These are phyloP conservation scores for Isurus oxyrinchus DNA, from an alignment of 2,113 vertebrate species.

Conservation along the genomic window DNA sequence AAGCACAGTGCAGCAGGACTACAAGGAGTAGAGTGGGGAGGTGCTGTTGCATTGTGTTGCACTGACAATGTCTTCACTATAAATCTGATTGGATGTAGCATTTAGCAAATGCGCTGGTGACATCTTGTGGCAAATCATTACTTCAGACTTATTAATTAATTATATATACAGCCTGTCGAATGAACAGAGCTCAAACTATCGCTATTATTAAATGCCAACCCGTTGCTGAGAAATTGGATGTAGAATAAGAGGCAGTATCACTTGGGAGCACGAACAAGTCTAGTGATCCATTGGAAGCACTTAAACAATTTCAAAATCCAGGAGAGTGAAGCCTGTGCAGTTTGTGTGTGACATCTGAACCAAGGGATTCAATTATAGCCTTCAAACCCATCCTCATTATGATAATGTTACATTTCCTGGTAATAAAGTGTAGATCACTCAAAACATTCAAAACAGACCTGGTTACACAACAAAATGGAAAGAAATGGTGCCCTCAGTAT, in stretches of 20 bases:
- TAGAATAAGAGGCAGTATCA: background rate
- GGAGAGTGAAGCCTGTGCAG: background rate
- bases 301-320: background rate
- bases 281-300: background rate
- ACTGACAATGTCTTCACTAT: background rate
- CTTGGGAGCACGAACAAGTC: background rate
- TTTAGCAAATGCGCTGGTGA: background rate
- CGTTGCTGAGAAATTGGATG: background rate
- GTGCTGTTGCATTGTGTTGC: background rate
- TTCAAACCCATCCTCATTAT: background rate
- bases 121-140: slow-evolving; percentile 29
- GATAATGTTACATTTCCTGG: background rate
- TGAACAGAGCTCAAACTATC: background rate
- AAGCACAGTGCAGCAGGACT: background rate
- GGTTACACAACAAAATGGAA: background rate
- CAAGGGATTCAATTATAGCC: background rate
- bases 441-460: background rate
- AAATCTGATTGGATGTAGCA: background rate
- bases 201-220: background rate
- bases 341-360: background rate
- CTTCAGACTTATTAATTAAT: background rate
- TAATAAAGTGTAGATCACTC: background rate
- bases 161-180: background rate
- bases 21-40: background rate
- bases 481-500: background rate